phyloP scores from a whole-genome alignment of 2,888 invertebrate species.

The Phanerotoma sp. region DNA sequence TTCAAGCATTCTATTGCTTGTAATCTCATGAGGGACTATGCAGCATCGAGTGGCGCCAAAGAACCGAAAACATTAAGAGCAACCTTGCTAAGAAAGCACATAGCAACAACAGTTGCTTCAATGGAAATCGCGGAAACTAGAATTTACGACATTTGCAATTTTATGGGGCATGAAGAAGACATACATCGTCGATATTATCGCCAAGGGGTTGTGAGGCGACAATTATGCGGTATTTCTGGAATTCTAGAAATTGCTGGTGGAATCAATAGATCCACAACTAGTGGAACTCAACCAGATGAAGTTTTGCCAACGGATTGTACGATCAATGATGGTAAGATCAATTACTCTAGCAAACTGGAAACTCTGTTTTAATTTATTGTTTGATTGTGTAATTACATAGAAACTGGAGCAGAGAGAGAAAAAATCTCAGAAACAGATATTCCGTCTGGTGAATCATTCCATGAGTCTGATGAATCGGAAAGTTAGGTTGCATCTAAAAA shows the following conservation, averaged over 20 bases:
- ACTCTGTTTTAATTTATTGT: too few species aligned
- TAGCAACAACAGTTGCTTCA: slow-evolving; percentile 28
- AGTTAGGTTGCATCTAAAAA: too few species aligned
- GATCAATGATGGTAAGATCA: too few species aligned
- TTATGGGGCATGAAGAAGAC: slow-evolving; percentile 29
- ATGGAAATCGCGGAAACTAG: slow-evolving; percentile 23
- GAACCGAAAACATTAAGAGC: slow-evolving; percentile 28
- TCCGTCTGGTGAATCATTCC: too few species aligned
- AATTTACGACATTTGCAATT: slow-evolving; percentile 19
- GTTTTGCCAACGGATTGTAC: too few species aligned
- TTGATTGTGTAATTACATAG: too few species aligned
- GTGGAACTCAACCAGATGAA: too few species aligned
- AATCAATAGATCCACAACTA: too few species aligned
- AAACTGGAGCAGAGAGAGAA: too few species aligned
- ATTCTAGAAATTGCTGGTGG: slow-evolving; percentile 34
- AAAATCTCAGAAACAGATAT: too few species aligned
- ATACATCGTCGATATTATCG: slow-evolving; percentile 19
- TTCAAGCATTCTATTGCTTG: slow-evolving; percentile 24
- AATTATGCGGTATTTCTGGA: slow-evolving; percentile 35
- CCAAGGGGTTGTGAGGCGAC: slow-evolving; percentile 31
- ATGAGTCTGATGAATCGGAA: too few species aligned
- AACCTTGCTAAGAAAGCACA: slow-evolving; percentile 29
- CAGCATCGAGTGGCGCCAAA: slow-evolving; percentile 19
- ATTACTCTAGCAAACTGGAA: too few species aligned
- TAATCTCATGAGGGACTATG: slow-evolving; percentile 17